A percentile compares a stretch with the other conserved stretches of the same genome.
Conservation (phyloP, 2,113 vertebrate species). For the Gopherus flavomarginatus region DNA sequence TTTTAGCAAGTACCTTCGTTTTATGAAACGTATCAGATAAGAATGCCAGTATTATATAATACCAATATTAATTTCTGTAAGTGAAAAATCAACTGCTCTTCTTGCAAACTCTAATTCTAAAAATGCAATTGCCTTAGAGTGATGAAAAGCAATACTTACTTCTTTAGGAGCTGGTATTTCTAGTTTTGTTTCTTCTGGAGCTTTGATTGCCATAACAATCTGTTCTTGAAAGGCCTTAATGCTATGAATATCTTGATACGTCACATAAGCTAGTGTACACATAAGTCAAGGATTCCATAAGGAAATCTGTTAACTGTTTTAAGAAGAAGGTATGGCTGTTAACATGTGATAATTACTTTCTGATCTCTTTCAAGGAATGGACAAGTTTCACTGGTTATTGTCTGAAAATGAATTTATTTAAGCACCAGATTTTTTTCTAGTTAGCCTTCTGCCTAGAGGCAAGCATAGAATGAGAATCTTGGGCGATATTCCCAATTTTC, state of each 20-base stretch:
- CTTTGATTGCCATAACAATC: constrained; percentile 90
- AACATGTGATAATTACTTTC: background rate
- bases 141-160: constrained; percentile 67
- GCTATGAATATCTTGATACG: constrained; percentile 86
- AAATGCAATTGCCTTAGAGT: background rate
- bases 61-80: background rate
- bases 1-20: background rate
- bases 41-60: background rate
- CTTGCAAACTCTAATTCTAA: background rate
- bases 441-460: background rate
- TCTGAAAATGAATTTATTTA: background rate
- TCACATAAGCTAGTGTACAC: constrained; percentile 90
- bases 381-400: background rate
- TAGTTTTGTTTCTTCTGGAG: constrained; percentile 92
- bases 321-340: background rate
- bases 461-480: background rate
- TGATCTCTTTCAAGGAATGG: background rate
- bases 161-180: constrained; percentile 89
- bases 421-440: background rate
- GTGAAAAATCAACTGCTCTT: background rate
- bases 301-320: background rate
- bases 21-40: background rate
- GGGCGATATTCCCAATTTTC: background rate
- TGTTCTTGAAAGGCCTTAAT: constrained; percentile 88
- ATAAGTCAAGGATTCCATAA: constrained; percentile 75